Conservation (phyloP, 2,888 invertebrate species). For the Scaptodrosophila latifasciaeformis region DNA sequence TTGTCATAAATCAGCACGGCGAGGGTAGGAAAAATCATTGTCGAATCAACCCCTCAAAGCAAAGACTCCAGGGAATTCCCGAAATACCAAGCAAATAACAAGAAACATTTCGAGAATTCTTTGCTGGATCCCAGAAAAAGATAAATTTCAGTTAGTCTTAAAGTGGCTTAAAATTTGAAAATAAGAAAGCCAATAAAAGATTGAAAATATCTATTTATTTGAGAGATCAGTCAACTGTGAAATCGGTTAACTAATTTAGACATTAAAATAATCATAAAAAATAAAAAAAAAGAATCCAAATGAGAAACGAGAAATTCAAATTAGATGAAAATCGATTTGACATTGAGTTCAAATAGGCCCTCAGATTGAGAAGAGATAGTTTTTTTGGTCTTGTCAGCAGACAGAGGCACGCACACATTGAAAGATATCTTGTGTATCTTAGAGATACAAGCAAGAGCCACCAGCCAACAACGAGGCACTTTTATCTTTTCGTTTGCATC, state of each 20-base stretch:
- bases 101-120: no score
- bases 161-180: not conserved
- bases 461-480: conserved; percentile 19
- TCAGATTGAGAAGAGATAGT: not conserved
- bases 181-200: not conserved
- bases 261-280: conserved; percentile 25
- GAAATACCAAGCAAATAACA: no score
- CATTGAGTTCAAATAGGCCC: not conserved
- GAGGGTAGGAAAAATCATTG: no score
- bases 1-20: no score
- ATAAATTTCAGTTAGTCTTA: no score
- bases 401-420: conserved; percentile 8
- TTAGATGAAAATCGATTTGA: not conserved
- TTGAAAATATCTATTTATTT: conserved; percentile 8
- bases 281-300: not conserved
- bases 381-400: conserved; percentile 20
- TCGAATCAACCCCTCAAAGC: no score
- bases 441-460: not conserved
- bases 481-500: conserved; percentile 33
- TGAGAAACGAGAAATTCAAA: not conserved
- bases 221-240: conserved; percentile 29
- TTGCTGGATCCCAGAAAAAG: no score
- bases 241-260: conserved; percentile 43
- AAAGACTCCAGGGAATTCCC: no score
- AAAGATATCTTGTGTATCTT: conserved; percentile 17